Evolutionary conservation across 1,140 invertebrate genomes (phyloP).

Genomic region (Camponotus floridanus): DNA sequence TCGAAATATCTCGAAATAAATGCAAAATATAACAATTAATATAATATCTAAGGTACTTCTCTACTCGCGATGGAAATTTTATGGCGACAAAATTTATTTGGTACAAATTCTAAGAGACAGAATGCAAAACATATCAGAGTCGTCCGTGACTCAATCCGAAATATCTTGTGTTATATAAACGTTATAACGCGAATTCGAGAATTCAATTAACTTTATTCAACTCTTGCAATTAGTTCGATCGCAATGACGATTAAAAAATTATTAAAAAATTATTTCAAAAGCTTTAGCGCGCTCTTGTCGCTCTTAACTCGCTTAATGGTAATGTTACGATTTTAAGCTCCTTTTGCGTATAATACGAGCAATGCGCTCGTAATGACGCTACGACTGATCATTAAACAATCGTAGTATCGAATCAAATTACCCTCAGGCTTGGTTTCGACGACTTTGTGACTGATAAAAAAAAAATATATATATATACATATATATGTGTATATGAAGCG

Average conservation of each 20-base stretch:
- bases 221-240: neutral
- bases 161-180: neutral
- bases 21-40: neutral
- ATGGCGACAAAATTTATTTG: neutral
- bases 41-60: neutral
- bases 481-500: constrained; percentile 38
- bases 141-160: constrained; percentile 3
- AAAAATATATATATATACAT: constrained; percentile 9
- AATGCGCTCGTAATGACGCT: constrained; percentile 35
- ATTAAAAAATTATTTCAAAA: neutral
- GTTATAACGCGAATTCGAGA: neutral
- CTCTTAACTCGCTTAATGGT: constrained; percentile 32
- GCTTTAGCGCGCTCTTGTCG: constrained; percentile 57
- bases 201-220: neutral
- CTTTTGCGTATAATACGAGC: constrained; percentile 48
- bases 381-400: constrained; percentile 73
- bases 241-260: neutral
- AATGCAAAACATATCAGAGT: constrained; percentile 51
- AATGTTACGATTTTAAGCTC: constrained; percentile 56
- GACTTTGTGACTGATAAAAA: constrained; percentile 63
- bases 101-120: constrained; percentile 11
- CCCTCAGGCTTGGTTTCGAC: constrained; percentile 55
- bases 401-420: constrained; percentile 70
- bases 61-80: neutral
- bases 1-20: constrained; percentile 13